These are phyloP conservation scores for Aphodius sticticus DNA, from an alignment of 2,888 invertebrate species.

Conservation along the genomic window DNA sequence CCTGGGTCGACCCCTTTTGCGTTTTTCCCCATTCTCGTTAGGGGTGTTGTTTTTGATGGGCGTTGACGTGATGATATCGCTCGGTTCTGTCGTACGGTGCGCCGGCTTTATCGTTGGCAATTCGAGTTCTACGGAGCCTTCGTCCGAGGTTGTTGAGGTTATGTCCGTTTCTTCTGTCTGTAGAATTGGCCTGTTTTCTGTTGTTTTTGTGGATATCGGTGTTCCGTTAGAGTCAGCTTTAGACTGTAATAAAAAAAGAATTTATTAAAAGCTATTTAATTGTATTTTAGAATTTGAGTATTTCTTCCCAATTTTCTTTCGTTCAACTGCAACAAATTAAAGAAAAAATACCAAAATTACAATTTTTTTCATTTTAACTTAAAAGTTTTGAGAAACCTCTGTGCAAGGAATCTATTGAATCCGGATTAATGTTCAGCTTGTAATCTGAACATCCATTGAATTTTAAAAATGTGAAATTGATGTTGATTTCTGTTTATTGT, in stretches of 20 bases:
- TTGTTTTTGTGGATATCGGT: not conserved
- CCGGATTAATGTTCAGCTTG: too few relatives aligned
- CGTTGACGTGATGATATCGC: slow-evolving; percentile 37
- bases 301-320: too few relatives aligned
- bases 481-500: too few relatives aligned
- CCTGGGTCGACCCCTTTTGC: slow-evolving; percentile 20
- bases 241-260: slow-evolving; percentile 34
- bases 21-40: slow-evolving; percentile 14
- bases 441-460: too few relatives aligned
- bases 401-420: too few relatives aligned
- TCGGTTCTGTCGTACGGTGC: slow-evolving; percentile 22
- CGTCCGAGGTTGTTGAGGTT: slow-evolving; percentile 43
- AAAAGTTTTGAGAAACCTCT: too few relatives aligned
- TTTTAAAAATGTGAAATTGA: too few relatives aligned
- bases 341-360: too few relatives aligned
- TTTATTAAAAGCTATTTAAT: not conserved
- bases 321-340: too few relatives aligned
- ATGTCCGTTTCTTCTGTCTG: slow-evolving; percentile 43
- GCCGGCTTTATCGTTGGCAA: slow-evolving; percentile 22
- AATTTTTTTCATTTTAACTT: too few relatives aligned
- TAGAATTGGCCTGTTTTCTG: not conserved
- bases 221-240: slow-evolving; percentile 38
- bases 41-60: slow-evolving; percentile 34
- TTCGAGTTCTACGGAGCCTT: slow-evolving; percentile 28
- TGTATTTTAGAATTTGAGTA: not conserved